Evolutionary conservation across 1,140 invertebrate genomes (phyloP).

Genomic region (Achroia grisella): DNA sequence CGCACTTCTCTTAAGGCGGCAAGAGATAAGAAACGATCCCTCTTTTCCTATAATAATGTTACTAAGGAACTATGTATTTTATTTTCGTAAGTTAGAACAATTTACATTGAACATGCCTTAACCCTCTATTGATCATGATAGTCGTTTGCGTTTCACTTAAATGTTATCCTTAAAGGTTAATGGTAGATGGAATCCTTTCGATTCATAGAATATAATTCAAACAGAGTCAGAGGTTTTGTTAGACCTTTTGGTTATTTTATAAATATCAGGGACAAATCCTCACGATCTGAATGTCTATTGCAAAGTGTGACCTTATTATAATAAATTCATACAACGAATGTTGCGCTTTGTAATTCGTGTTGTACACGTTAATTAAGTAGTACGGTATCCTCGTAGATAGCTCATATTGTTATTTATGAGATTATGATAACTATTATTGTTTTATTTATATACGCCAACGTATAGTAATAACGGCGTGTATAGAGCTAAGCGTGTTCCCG

Average conservation of each 20-base stretch:
- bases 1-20: too few species aligned
- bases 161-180: slow-evolving; percentile 15
- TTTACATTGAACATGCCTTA: background rate
- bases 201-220: background rate
- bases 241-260: slow-evolving; percentile 13
- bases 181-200: slow-evolving; percentile 14
- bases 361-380: background rate
- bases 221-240: background rate
- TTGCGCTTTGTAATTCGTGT: slow-evolving; percentile 2
- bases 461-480: slow-evolving; percentile 25
- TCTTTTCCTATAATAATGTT: too few species aligned
- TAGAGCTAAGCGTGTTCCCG: slow-evolving; percentile 30
- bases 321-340: slow-evolving; percentile 3
- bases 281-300: slow-evolving; percentile 14
- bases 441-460: slow-evolving; percentile 14
- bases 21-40: too few species aligned
- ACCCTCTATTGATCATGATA: background rate
- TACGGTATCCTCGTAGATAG: background rate
- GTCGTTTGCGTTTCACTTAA: background rate
- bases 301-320: slow-evolving; percentile 14
- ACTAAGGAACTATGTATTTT: too few species aligned
- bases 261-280: slow-evolving; percentile 24
- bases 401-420: slow-evolving; percentile 8
- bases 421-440: slow-evolving; percentile 10
- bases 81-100: too few species aligned